phyloP scores from a whole-genome alignment of 2,113 vertebrate genomes.

The Ctenomys sociabilis region DNA sequence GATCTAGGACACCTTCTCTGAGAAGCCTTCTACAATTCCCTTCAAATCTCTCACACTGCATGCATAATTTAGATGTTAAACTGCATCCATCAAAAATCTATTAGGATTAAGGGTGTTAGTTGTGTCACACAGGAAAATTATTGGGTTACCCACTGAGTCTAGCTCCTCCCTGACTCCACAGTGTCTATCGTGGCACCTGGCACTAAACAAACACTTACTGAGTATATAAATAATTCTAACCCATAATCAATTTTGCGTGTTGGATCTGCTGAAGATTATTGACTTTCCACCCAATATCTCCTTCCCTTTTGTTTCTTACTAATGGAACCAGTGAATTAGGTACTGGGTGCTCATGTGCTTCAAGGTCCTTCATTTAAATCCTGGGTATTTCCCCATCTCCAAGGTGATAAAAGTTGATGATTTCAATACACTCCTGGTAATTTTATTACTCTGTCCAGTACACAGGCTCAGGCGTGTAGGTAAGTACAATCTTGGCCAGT shows the following conservation, averaged over 20 bases:
- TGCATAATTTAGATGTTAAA: background rate
- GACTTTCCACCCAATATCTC: background rate
- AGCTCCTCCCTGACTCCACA: background rate
- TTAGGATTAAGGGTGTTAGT: background rate
- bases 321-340: background rate
- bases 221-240: background rate
- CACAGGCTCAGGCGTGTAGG: background rate
- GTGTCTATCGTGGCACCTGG: background rate
- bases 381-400: background rate
- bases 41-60: background rate
- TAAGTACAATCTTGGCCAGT: background rate
- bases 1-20: background rate
- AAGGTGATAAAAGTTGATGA: background rate
- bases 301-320: background rate
- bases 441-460: background rate
- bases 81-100: background rate
- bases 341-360: background rate
- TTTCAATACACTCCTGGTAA: background rate
- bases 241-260: background rate
- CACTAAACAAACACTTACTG: background rate
- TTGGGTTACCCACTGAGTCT: background rate
- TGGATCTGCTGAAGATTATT: background rate
- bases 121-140: background rate
- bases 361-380: background rate
- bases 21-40: conserved; percentile 12